Evolutionary conservation across 2,888 invertebrate species (phyloP).

Genomic region (Drosophila rellima): DNA sequence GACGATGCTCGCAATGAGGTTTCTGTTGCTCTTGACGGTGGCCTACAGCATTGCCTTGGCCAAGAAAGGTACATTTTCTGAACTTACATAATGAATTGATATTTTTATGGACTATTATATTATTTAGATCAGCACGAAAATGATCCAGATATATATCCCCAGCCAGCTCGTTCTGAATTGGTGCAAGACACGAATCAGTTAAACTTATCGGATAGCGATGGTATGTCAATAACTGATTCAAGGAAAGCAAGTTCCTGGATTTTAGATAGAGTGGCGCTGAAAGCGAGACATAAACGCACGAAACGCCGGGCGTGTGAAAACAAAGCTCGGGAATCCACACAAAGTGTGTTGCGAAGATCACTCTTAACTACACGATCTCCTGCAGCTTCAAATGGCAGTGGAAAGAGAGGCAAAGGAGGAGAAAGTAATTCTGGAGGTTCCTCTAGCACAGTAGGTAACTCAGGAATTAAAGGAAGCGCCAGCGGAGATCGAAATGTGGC

Average conservation of each 20-base stretch:
- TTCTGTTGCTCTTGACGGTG: slow-evolving; percentile 7
- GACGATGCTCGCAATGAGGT: not conserved
- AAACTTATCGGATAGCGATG: not conserved
- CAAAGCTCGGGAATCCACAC: not conserved
- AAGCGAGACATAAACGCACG: not conserved
- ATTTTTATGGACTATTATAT: not conserved
- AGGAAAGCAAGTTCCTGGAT: too few relatives aligned
- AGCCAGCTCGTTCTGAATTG: not conserved
- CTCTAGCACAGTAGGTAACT: not conserved
- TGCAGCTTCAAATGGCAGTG: too few relatives aligned
- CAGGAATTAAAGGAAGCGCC: not conserved
- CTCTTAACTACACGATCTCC: too few relatives aligned
- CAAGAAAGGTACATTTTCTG: slow-evolving; percentile 6
- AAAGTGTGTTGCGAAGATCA: not conserved
- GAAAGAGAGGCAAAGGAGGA: not conserved
- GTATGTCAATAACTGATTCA: too few relatives aligned
- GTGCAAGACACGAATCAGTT: not conserved
- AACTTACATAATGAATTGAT: not conserved
- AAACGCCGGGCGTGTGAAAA: not conserved
- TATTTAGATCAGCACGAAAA: not conserved
- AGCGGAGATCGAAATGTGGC: not conserved
- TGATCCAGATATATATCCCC: not conserved
- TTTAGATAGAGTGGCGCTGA: too few relatives aligned
- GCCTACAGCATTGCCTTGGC: slow-evolving; percentile 85
- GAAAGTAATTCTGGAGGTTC: too few relatives aligned